Evolutionary conservation across 1,140 invertebrate genomes (phyloP).

Genomic region (Sinonovacula constricta): DNA sequence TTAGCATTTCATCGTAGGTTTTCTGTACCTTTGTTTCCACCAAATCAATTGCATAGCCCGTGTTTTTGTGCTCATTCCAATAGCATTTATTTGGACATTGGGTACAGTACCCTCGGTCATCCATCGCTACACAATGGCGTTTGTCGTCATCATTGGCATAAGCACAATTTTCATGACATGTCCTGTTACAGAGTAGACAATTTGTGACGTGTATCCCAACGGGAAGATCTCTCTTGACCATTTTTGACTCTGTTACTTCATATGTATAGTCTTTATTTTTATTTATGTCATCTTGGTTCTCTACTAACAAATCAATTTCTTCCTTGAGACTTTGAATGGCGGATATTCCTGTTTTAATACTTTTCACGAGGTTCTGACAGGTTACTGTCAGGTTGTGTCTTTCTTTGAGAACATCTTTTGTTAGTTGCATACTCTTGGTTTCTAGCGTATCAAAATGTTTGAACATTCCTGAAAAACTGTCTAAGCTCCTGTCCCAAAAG

Average conservation of each 20-base stretch:
- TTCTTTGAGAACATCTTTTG: constrained; percentile 31
- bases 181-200: constrained; percentile 42
- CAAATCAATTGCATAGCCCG: background rate
- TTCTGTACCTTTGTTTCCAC: background rate
- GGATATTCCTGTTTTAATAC: constrained; percentile 9
- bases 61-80: constrained; percentile 46
- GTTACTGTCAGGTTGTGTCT: constrained; percentile 25
- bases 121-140: constrained; percentile 1
- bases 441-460: too few relatives aligned
- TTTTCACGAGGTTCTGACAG: constrained; percentile 14
- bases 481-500: constrained; percentile 45
- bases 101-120: constrained; percentile 23
- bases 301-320: background rate
- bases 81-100: constrained; percentile 40
- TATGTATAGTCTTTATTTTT: constrained; percentile 45
- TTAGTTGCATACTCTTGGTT: too few relatives aligned
- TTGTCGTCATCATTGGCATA: constrained; percentile 27
- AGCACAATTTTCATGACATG: constrained; percentile 40
- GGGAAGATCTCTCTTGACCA: too few relatives aligned
- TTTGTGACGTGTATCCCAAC: too few relatives aligned
- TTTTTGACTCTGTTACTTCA: background rate
- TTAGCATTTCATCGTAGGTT: constrained; percentile 5
- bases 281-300: too few relatives aligned
- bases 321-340: background rate
- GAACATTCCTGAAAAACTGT: constrained; percentile 44